Evolutionary conservation across 1,140 invertebrate genomes (phyloP), one percentile per base, ranked within the genome.

Genomic region (Drosophila ficusphila): DNA sequence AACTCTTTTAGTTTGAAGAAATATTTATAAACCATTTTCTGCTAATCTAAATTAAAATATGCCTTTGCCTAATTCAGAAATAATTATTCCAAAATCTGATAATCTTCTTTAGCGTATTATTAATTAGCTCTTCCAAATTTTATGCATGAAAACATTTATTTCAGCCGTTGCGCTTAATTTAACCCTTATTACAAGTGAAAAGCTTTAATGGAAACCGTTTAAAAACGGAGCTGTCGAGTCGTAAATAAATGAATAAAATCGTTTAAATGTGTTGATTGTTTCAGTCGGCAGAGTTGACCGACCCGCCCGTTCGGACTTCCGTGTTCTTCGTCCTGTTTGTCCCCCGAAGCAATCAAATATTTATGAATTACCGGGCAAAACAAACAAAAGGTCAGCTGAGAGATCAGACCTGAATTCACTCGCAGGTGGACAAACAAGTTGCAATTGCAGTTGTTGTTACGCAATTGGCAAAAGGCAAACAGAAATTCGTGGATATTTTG

Each of bases 241-340:
- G 27, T 83, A 56, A 83, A 83, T 83, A 83, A 83, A 83, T 83
- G 64, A 83, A 83, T 74, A 75, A 78, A 83, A 83, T 75, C 79
- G 79, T 67, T 83, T 83, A 83, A 83, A 78, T 62, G 74, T 77
- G 79, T 83, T 83, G 79, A 83, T 83, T 82, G 69, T 78, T 82
- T 36, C 77, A 81, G 68, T 60, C 79, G 64, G 67, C 68, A 3
- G 14, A 14, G 9, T 21, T 29, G 29, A 42, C 18, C 11, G 21
- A 48, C 19, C 27, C 25, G 3, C 14, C 23, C 3, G 12, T 1
- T 4, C 21, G 42, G n/a, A 51, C 49, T 27, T 67, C 29, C 76
- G 38, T 49, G 57, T 53, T 29, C 49, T 57, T 64, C 64, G 67
- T 57, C 64, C 51, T 23, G 31, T 52, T 34, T 51, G 64, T 44